Base-by-base conservation (phyloP, 2,113 vertebrate species). In the Paralichthys olivaceus region DNA sequence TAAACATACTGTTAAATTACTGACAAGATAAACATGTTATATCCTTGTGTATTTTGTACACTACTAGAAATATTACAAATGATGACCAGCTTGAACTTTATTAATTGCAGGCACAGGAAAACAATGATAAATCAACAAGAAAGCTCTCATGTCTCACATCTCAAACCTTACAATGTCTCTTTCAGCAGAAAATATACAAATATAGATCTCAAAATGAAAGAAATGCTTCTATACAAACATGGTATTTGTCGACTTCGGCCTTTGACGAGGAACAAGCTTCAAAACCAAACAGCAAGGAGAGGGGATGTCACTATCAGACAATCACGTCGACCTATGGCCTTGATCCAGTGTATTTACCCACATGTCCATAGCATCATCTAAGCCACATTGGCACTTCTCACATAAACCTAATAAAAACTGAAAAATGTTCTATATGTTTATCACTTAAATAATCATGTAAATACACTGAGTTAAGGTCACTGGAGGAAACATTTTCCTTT, bases 91-190 rank as follows among this genome's bases (percentile, higher is more conserved):
- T 81, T 69, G 9, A 60, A 28, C 23, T 90, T 92, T 93, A 92
- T 89, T 93, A 53, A 83, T 69, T 40, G 73, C 89, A 90, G 86
- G 85, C 86, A 91, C 83, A 72, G 69, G 29, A 75, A 86, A 77
- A 85, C 79, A 75, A 69, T 57, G 54, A 84, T 54, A 58, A 43
- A 22, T 28, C 65, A 84, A 81, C 78, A 40, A 69, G 63, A 72
- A 82, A 63, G 75, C 72, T 84, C 57, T 54, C 22, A 28, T 28
- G 8, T 68, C 25, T 32, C 17, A 28, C 22, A n/a, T n/a, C n/a
- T n/a, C 37, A 40, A 79, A 57, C 9, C 20, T 26, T 57, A 79
- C 37, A 63, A 56, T 56, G 69, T 34, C 67, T 70, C 34, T 85
- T 72, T 72, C 69, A 32, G 65, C 80, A 72, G 43, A 73, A 85